These are phyloP conservation scores for Idaea straminata DNA, from an alignment of 2,888 invertebrate species.

Conservation along the genomic window DNA sequence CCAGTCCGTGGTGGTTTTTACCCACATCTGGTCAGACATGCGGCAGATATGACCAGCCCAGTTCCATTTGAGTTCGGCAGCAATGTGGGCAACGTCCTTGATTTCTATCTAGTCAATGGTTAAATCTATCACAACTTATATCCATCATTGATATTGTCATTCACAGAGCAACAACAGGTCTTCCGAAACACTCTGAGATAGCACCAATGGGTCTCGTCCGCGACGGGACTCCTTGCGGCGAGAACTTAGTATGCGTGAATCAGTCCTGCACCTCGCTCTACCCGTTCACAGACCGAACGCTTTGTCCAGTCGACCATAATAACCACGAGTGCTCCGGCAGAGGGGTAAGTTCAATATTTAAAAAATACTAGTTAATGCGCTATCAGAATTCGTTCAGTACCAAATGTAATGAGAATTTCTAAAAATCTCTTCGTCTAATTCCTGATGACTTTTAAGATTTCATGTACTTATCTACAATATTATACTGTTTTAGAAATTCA, in stretches of 20 bases:
- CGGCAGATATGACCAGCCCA: neutral
- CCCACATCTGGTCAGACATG: neutral
- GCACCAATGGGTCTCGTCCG: slow-evolving; percentile 92
- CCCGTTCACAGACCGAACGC: slow-evolving; percentile 90
- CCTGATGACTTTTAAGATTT: no score
- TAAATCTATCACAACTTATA: neutral
- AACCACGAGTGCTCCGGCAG: slow-evolving; percentile 95
- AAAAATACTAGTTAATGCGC: no score
- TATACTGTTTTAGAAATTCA: no score
- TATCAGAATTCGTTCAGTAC: no score
- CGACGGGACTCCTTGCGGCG: slow-evolving; percentile 97
- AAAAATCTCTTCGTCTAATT: no score
- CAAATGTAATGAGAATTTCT: no score
- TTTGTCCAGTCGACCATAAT: slow-evolving; percentile 94
- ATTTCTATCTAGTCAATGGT: neutral
- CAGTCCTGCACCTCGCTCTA: slow-evolving; percentile 94
- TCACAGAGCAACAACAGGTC: slow-evolving; percentile 87
- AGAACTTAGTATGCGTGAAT: slow-evolving; percentile 95
- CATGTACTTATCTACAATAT: no score
- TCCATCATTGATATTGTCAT: neutral
- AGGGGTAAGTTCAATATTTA: slow-evolving; percentile 87
- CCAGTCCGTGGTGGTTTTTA: no score
- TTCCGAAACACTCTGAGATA: slow-evolving; percentile 82
- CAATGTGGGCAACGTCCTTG: neutral
- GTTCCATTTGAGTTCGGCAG: neutral